Evolutionary conservation across 2,888 invertebrate genomes (phyloP), one percentile per base, ranked within the genome.

Genomic region (Galerucella calmariensis): DNA sequence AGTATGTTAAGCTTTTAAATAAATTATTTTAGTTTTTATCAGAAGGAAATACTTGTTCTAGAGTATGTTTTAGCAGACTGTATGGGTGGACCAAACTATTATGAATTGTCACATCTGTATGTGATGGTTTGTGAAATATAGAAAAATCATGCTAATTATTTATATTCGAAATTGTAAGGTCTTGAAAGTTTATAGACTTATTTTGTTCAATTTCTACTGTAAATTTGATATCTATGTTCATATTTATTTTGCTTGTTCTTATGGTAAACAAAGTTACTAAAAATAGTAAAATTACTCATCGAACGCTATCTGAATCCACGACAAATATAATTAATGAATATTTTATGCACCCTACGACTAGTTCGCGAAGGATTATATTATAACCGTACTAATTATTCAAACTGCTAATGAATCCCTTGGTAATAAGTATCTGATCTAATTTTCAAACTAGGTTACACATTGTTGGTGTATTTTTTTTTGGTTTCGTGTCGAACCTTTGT

Each of bases 271-370:
- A 6, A 59, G 12, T 35, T 3, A 61, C 14, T 61, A 61, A 24
- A 58, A 61, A 61, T 14, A 8, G 61, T 27, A 61, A 61, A 61
- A 24, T 27, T 61, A 61, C 3, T 61, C 61, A 24, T 35, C 12
- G 14, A 27, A 35, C n/a, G 2, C 12, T 35, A 61, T 11, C 8
- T 27, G 53, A 53, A n/a, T 53, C 53, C 16, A 61, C 35, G 24
- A 35, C 61, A 61, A 12, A 24, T 27, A 14, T 61, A 24, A 27
- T 35, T 61, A 61, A 61, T 61, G 61, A 61, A 27, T 24, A 61
- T 61, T 61, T 61, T 61, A 61, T 61, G 24, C 27, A 61, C 27
- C 61, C 61, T 61, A 61, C 35, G 1, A 11, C n/a, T 61, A 61
- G 10, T 61, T 27, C 35, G 27, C 27, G 11, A 35, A 61, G 61